Evolutionary conservation across 2,797 vertebrate species (phyloP).

Genomic region (Rhinogobio ventralis): DNA sequence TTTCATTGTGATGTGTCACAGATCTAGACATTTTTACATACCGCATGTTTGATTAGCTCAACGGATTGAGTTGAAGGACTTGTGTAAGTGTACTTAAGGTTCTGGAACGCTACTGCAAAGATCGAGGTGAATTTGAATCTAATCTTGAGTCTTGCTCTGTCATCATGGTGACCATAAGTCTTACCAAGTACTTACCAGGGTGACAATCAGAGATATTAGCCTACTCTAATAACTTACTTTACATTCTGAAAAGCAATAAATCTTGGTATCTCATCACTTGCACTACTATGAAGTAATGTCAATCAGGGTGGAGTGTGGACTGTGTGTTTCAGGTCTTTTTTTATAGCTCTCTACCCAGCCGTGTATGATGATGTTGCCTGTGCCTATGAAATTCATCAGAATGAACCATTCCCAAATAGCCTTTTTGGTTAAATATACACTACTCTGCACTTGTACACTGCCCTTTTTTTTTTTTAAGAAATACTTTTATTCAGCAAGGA

Average conservation of each 20-base stretch:
- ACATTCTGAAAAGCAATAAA: background rate
- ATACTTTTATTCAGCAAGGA: background rate
- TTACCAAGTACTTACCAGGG: background rate
- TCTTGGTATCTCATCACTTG: background rate
- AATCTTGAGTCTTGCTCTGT: background rate
- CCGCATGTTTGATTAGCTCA: background rate
- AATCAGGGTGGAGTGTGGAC: constrained; percentile 8
- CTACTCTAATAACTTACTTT: background rate
- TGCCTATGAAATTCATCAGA: background rate
- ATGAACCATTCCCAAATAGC: background rate
- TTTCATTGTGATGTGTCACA: background rate
- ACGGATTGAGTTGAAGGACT: background rate
- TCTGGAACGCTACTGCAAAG: background rate
- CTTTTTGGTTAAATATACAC: background rate
- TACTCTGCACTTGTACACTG: background rate
- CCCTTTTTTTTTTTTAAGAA: background rate
- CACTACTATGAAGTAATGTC: background rate
- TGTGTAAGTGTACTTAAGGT: background rate
- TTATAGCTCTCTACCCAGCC: background rate
- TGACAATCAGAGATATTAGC: background rate
- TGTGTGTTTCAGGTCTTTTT: background rate
- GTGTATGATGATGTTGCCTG: background rate
- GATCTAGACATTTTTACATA: background rate
- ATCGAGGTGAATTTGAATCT: background rate
- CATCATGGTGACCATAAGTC: constrained; percentile 1